Conservation (phyloP, 1,140 invertebrate species). For the Maniola jurtina region DNA sequence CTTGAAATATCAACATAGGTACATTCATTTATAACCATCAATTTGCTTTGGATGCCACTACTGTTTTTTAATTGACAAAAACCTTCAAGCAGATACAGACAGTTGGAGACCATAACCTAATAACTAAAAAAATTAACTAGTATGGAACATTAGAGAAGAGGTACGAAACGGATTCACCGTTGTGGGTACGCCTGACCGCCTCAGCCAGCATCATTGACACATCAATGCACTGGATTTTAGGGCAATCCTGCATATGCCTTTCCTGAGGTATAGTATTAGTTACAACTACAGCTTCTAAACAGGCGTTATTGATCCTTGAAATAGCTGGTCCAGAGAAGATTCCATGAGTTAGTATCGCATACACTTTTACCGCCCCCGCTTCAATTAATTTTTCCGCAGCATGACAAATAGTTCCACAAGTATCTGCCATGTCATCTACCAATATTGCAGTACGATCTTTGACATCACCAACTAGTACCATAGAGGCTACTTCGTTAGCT, state of each 20-base stretch:
- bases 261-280: constrained; percentile 99
- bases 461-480: constrained; percentile 99
- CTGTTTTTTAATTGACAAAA: constrained; percentile 20
- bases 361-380: constrained; percentile 95
- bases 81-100: constrained; percentile 26
- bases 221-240: constrained; percentile 97
- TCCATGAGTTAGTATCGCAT: constrained; percentile 99
- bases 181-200: constrained; percentile 97
- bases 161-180: constrained; percentile 98
- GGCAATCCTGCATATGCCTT: constrained; percentile 97
- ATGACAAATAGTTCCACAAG: constrained; percentile 98
- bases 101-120: constrained; percentile 41
- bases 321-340: constrained; percentile 99
- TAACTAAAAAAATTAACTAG: constrained; percentile 70
- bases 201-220: constrained; percentile 99
- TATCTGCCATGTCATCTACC: constrained; percentile 99
- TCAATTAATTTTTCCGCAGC: constrained; percentile 98
- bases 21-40: neutral
- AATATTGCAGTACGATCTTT: constrained; percentile 97
- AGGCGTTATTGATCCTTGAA: constrained; percentile 96
- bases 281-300: constrained; percentile 98
- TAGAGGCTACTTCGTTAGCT: constrained; percentile 98
- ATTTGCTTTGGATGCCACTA: neutral
- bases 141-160: constrained; percentile 97
- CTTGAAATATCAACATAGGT: neutral